Conservation (phyloP, 1,140 invertebrate species). For the Zaprionus taronus region DNA sequence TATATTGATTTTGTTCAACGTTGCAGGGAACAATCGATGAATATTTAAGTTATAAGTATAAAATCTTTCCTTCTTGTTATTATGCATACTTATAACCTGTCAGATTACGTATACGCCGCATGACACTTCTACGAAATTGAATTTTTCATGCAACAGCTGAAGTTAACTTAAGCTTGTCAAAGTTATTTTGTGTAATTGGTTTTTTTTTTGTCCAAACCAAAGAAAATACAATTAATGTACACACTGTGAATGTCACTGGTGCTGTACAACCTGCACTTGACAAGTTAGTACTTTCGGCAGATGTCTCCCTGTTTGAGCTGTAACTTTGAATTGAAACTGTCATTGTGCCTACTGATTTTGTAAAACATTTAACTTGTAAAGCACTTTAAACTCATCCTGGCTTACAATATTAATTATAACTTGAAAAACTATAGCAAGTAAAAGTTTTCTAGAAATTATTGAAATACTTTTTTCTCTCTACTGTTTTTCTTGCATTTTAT, state of each 20-base stretch:
- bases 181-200: slow-evolving; percentile 18
- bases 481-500: slow-evolving; percentile 8
- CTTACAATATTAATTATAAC: slow-evolving; percentile 3
- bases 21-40: background rate
- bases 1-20: slow-evolving; percentile 19
- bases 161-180: slow-evolving; percentile 7
- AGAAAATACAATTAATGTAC: background rate
- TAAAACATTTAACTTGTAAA: background rate
- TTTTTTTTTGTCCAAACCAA: background rate
- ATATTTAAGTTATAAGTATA: background rate
- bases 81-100: slow-evolving; percentile 21
- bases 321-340: background rate
- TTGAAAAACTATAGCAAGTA: slow-evolving; percentile 8
- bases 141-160: slow-evolving; percentile 11
- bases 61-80: background rate
- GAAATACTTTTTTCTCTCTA: slow-evolving; percentile 52
- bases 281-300: background rate
- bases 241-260: background rate
- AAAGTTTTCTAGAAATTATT: slow-evolving; percentile 58
- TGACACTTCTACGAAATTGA: slow-evolving; percentile 18
- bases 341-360: background rate
- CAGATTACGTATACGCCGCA: slow-evolving; percentile 28
- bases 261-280: background rate
- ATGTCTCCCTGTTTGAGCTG: slow-evolving; percentile 4
- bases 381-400: background rate